phyloP scores from a whole-genome alignment of 2,113 vertebrate species.

The Chionis minor region DNA sequence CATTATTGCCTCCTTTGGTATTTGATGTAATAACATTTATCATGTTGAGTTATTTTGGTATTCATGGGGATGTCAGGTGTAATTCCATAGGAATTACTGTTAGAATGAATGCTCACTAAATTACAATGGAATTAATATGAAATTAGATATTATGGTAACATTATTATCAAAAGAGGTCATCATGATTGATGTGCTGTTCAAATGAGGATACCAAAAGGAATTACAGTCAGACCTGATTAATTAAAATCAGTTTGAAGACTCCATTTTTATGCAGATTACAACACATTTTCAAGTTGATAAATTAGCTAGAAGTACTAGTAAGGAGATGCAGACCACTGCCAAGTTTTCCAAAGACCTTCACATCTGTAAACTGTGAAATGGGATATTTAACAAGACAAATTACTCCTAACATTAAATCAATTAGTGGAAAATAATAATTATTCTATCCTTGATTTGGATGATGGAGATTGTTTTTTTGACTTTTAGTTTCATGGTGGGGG shows the following conservation, averaged over 20 bases:
- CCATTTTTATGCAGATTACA: slow-evolving; percentile 73
- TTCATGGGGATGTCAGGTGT: slow-evolving; percentile 59
- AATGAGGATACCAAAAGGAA: slow-evolving; percentile 70
- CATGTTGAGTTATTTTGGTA: slow-evolving; percentile 61
- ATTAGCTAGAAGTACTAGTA: slow-evolving; percentile 27
- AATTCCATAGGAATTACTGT: slow-evolving; percentile 69
- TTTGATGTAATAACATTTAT: slow-evolving; percentile 58
- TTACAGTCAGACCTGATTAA: slow-evolving; percentile 68
- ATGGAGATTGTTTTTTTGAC: background rate
- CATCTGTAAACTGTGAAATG: background rate
- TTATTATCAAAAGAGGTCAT: slow-evolving; percentile 75
- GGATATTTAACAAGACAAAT: background rate
- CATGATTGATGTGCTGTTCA: slow-evolving; percentile 70
- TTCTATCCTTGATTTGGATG: background rate
- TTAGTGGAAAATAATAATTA: background rate
- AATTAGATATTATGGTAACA: slow-evolving; percentile 75
- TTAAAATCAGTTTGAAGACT: slow-evolving; percentile 61
- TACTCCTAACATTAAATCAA: background rate
- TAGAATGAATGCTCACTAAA: slow-evolving; percentile 69
- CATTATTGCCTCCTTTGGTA: slow-evolving; percentile 48
- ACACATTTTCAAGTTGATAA: slow-evolving; percentile 67
- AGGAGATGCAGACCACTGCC: background rate
- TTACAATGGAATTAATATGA: slow-evolving; percentile 75
- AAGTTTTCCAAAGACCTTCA: background rate
- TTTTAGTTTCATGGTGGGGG: background rate